Base-by-base conservation (phyloP, 1,140 invertebrate genomes). In the Brachionus koreanus region DNA sequence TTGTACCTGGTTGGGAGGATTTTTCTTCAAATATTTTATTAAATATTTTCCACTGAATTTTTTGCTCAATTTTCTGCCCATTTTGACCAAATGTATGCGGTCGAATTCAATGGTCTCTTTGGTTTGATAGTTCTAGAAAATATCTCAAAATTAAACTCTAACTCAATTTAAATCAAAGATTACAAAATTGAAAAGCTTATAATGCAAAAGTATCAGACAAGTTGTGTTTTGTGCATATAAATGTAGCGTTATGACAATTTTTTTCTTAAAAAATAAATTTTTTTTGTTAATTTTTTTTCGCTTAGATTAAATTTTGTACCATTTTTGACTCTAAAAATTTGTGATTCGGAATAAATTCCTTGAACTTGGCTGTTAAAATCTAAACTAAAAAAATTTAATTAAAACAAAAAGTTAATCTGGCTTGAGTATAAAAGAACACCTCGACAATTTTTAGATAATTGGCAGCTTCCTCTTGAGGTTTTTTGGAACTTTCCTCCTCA, bases 161-260 rank as follows among this genome's bases (percentile, higher is more conserved):
- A 33, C 49, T 77, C 16, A 52, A 52, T 29, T 9, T 19, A 25
- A n/a, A n/a, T n/a, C n/a, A n/a, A n/a, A n/a, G 7, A 72, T 35
- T 79, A 79, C 76, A 79, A 79, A 79, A 65, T 79, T 79, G 29
- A 79, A 79, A 19, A 79, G 76, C 33, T 79, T 79, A 37, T 61
- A 79, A 25, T 79, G 39, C 12, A 79, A 19, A 35, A 79, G 23
- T 6, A 79, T 79, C 12, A 79, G 33, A 61, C 12, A 42, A 23
- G 37, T 61, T 6, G 76, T 79, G 16, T 79, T 43, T 7, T 61
- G 33, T 13, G 76, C 52, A 25, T 79, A 65, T n/a, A 79, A 33
- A 10, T 35, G 2, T 2, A 79, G 33, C 3, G 37, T 49, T 12
- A 77, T 7, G 6, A 6, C 13, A 9, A 77, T 52, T 25, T 77